These are phyloP conservation scores for Notolepis coatsorum DNA, from an alignment of 2,797 vertebrate species.

Conservation along the genomic window DNA sequence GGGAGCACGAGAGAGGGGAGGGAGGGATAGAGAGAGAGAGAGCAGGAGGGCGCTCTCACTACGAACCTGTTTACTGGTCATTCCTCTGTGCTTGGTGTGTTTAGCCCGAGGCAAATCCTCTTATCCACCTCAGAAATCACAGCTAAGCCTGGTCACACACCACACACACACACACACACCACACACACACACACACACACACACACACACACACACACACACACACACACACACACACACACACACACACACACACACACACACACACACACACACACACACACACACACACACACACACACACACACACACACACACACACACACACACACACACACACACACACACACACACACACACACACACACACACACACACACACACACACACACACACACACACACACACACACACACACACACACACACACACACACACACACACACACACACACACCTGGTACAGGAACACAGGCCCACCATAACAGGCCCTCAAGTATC, in stretches of 20 bases:
- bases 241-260: no score
- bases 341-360: no score
- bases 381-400: no score
- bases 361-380: no score
- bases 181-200: no score
- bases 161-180: no score
- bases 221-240: no score
- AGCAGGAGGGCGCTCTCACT: constrained; percentile 37
- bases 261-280: no score
- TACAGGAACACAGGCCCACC: constrained; percentile 56
- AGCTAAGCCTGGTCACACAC: no score
- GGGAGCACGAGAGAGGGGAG: constrained; percentile 43
- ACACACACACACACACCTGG: no score
- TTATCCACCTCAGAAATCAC: constrained; percentile 1
- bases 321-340: not conserved
- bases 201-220: no score
- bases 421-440: constrained; percentile 25
- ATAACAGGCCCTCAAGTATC: constrained; percentile 63
- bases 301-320: constrained; percentile 1
- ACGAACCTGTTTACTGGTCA: constrained; percentile 50
- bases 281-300: not conserved
- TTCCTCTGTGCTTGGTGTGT: no score
- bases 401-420: constrained; percentile 19
- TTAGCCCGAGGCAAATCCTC: constrained; percentile 15
- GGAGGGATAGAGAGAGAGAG: constrained; percentile 5